Conservation (phyloP, 1,140 invertebrate species). For the Araneus ventricosus region DNA sequence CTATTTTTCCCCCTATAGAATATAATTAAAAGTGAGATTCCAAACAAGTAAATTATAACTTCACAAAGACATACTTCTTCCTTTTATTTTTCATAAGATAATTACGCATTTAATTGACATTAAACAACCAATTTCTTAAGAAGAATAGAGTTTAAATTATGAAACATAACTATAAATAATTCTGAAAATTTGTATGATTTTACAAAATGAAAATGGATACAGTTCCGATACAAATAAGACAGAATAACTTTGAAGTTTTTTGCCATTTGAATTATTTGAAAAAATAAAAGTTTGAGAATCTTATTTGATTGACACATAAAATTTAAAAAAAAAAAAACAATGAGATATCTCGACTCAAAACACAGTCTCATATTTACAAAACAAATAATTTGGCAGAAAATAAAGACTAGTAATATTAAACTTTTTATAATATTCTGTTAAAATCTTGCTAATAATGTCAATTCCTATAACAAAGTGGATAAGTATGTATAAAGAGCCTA, state of each 20-base stretch:
- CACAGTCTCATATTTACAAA: constrained; percentile 1
- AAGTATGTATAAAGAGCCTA: background rate
- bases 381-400: constrained; percentile 6
- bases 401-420: background rate
- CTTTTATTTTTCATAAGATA: no score
- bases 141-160: no score
- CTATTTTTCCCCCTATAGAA: no score
- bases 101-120: no score
- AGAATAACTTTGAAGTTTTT: background rate
- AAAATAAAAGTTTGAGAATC: background rate
- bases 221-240: background rate
- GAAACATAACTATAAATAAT: no score
- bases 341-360: background rate
- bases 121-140: no score
- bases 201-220: background rate
- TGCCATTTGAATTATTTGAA: background rate
- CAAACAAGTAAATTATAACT: no score
- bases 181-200: background rate
- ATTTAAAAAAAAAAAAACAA: background rate
- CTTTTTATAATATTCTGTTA: background rate
- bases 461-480: background rate
- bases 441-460: background rate
- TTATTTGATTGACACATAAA: background rate
- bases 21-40: no score
- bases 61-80: no score